Conservation (phyloP, 2,113 vertebrate genomes). For the Balaenoptera acutorostrata region DNA sequence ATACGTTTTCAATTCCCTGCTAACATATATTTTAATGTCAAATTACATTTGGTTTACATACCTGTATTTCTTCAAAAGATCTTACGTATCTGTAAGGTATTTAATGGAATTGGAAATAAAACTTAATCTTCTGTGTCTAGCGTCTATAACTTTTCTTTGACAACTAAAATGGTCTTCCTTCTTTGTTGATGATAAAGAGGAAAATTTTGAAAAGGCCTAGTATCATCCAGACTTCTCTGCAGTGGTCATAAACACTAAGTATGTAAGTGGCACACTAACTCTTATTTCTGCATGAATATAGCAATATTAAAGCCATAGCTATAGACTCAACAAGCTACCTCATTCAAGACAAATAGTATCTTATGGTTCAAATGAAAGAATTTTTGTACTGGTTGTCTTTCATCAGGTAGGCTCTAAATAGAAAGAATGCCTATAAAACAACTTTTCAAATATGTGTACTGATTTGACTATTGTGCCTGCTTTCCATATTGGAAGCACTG, state of each 20-base stretch:
- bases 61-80: neutral
- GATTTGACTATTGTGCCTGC: neutral
- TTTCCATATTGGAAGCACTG: neutral
- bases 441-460: neutral
- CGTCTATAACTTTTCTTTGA: neutral
- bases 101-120: conserved; percentile 34
- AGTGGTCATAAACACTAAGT: neutral
- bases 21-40: conserved; percentile 2
- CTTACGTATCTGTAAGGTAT: neutral
- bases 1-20: neutral
- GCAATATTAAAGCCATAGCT: neutral
- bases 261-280: neutral
- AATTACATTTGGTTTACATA: neutral
- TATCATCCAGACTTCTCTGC: neutral
- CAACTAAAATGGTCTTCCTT: neutral
- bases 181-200: neutral
- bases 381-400: neutral
- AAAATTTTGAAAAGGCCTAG: neutral
- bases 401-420: neutral
- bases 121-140: neutral
- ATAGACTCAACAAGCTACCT: neutral
- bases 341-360: neutral
- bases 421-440: neutral
- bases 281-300: conserved; percentile 2
- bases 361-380: neutral